phyloP scores from a whole-genome alignment of 1,140 invertebrate genomes.

The Antheraea mylitta region DNA sequence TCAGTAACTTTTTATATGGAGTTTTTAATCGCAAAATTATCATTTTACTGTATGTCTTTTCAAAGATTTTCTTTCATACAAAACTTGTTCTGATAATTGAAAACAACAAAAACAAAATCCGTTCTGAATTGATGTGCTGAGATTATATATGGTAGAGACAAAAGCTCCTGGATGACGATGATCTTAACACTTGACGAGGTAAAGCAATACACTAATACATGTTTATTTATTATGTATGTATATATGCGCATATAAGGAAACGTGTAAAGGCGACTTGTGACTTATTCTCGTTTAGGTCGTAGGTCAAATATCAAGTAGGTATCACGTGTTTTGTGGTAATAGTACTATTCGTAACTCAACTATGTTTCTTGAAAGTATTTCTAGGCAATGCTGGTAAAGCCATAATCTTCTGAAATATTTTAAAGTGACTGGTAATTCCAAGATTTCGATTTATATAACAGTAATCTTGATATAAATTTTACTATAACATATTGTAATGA shows the following conservation, averaged over 20 bases:
- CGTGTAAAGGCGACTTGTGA: neutral
- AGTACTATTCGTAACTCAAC: neutral
- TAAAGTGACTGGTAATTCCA: too few relatives aligned
- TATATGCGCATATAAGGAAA: neutral
- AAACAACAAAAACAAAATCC: too few relatives aligned
- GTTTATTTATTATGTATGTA: neutral
- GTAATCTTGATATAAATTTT: neutral
- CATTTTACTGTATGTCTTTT: too few relatives aligned
- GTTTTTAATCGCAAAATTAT: too few relatives aligned
- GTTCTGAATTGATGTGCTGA: too few relatives aligned
- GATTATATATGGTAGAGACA: too few relatives aligned
- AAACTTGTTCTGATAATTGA: too few relatives aligned
- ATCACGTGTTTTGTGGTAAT: conserved; percentile 1
- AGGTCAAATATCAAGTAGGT: neutral
- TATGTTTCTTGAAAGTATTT: neutral
- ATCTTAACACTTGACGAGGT: too few relatives aligned
- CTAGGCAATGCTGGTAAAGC: neutral
- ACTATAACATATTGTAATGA: neutral
- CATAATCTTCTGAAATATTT: neutral
- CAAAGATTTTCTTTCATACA: too few relatives aligned
- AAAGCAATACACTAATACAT: neutral
- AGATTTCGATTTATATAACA: too few relatives aligned
- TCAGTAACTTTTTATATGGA: too few relatives aligned
- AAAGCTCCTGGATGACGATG: too few relatives aligned
- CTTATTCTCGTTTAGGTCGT: neutral